Conservation (phyloP, 2,113 vertebrate genomes). For the Vulpes ferrilata region DNA sequence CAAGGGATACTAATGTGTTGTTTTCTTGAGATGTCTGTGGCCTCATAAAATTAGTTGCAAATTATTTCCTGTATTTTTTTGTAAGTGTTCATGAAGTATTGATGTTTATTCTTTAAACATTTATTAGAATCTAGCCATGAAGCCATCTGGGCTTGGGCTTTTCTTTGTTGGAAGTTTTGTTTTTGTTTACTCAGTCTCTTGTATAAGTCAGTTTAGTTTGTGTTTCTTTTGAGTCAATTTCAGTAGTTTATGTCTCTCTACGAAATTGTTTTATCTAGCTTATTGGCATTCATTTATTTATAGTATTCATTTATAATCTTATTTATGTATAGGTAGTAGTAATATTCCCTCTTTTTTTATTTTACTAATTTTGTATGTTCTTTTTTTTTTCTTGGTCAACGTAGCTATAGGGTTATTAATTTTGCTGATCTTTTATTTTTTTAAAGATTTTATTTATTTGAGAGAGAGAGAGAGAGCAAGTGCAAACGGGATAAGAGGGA, state of each 20-base stretch:
- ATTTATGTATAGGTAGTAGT: background rate
- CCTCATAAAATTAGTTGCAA: background rate
- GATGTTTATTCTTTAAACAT: background rate
- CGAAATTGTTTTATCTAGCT: background rate
- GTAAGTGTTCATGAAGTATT: background rate
- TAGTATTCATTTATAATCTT: background rate
- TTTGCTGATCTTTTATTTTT: background rate
- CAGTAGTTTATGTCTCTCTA: background rate
- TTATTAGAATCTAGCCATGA: background rate
- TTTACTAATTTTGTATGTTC: background rate
- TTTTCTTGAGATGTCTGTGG: background rate
- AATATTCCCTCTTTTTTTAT: background rate
- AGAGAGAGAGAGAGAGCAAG: too few relatives aligned
- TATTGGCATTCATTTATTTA: background rate
- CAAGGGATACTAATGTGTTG: background rate
- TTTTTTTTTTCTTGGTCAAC: background rate
- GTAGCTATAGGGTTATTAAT: background rate
- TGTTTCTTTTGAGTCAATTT: background rate
- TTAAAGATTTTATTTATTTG: too few relatives aligned
- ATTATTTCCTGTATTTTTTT: background rate
- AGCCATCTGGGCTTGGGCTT: background rate
- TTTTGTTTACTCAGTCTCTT: background rate
- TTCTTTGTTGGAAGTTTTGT: background rate
- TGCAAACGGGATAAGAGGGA: too few relatives aligned
- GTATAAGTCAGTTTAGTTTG: background rate